Base-by-base conservation (phyloP, 2,113 vertebrate genomes). In the Phocoena sinus region DNA sequence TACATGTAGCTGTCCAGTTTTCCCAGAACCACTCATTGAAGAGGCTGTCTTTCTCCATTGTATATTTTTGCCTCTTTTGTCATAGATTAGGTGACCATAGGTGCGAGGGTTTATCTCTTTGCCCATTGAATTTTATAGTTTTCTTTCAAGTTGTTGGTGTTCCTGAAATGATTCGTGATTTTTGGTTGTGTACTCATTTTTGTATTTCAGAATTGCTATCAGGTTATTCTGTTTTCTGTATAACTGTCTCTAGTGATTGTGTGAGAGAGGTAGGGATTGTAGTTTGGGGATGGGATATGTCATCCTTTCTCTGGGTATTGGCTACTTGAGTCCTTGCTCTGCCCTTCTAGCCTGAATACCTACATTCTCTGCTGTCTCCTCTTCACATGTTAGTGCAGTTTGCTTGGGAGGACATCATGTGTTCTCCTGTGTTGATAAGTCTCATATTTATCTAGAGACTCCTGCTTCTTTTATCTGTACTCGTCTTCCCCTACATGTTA, bases 101-200 rank as follows among this genome's bases (percentile, higher is more conserved):
- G 53, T 53, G 1, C 5, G 15, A 86, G n/a, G 26, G 15, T 80
- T 93, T 82, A 38, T 15, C 36, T 96, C 81, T 53, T 60, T 84
- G 6, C 14, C 65, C 33, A n/a, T 91, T 91, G 31, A 85, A 81
- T 63, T 38, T 74, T 56, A 33, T 62, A 8, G 65, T 70, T 80
- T n/a, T 65, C 3, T 74, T 91, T 87, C 60, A 63, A 31, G 23
- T 13, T 70, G 25, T 53, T 86, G 73, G 20, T 88, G 81, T 81
- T 91, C 65, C 67, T 85, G 58, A 95, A 96, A 65, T 50, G 21
- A 38, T 84, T 74, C 38, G n/a, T 95, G 76, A 73, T 36, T 84
- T 94, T 93, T 62, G 18, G 10, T 87, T 68, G 26, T 79, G 8
- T 83, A 50, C 9, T 92, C 28, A 68, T 38, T 44, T 53, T 71